A percentile compares a stretch with the other conserved stretches of the same genome.
phyloP scores from a whole-genome alignment of 2,797 vertebrate species.

The Eupleurogrammus muticus region DNA sequence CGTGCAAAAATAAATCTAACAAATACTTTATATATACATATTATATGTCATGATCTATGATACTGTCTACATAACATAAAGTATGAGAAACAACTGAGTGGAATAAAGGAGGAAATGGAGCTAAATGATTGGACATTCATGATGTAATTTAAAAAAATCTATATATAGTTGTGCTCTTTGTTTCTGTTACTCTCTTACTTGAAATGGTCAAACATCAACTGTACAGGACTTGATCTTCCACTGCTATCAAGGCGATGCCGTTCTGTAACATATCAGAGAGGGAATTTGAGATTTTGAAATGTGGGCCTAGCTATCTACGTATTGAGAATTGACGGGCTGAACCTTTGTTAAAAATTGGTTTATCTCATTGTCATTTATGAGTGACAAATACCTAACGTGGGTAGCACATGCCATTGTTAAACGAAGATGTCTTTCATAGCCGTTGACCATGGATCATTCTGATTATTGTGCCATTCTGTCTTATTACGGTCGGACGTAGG shows the following conservation, averaged over 20 bases:
- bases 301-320: no score
- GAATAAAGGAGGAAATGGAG: constrained; percentile 25
- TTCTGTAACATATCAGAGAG: constrained; percentile 40
- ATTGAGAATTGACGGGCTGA: neutral
- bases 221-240: constrained; percentile 47
- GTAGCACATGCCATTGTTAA: constrained; percentile 49
- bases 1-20: constrained; percentile 25
- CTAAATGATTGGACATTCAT: constrained; percentile 47
- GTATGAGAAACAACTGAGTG: constrained; percentile 3
- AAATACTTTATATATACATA: constrained; percentile 8
- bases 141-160: constrained; percentile 7
- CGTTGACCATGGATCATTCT: constrained; percentile 26
- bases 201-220: constrained; percentile 46
- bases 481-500: constrained; percentile 15
- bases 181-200: constrained; percentile 61
- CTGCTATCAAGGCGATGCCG: constrained; percentile 26
- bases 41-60: constrained; percentile 29
- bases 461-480: constrained; percentile 19
- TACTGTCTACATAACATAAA: constrained; percentile 10
- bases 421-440: constrained; percentile 37
- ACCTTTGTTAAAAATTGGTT: constrained; percentile 23
- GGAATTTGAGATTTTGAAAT: constrained; percentile 22
- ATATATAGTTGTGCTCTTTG: constrained; percentile 26
- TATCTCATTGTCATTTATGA: constrained; percentile 27
- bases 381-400: constrained; percentile 22